Evolutionary conservation across 2,888 invertebrate genomes (phyloP), one percentile per base, ranked within the genome.

Genomic region (Luperina nickerlii): DNA sequence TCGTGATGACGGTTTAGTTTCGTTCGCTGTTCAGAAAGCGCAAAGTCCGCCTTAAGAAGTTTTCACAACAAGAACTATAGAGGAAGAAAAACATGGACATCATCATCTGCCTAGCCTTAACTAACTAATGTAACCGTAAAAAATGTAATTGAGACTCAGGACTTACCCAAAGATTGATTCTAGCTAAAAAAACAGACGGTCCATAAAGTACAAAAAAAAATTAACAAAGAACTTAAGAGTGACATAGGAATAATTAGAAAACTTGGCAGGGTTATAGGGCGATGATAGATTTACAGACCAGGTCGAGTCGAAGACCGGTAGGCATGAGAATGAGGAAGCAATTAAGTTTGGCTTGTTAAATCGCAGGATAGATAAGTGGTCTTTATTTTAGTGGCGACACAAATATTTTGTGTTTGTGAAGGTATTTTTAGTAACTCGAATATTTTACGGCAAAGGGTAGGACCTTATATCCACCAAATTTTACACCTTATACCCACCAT

Each of bases 241-340:
- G 83, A 65, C 48, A 62, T 83, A 38, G 74, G 79, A 85, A 80
- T 86, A 76, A 80, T 81, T 84, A 78, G 84, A 67, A 80, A 78
- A 77, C 67, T 86, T 86, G 86, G 86, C 86, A 87, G 76, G 74
- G 87, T 81, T 78, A 75, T 67, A 27, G 42, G 62, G 24, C 62
- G 86, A 79, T 87, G 86, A 86, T 62, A 81, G 86, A 86, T 86
- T 85, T 87, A 86, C 79, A 54, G 70, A 48, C 8, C 75, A 85
- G 79, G 76, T 82, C 74, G 81, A 66, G 27, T 48, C 70, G 42
- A 85, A 79, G 81, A 86, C 74, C 76, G 79, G 76, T 27, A 87
- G 87, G 70, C 20, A 82, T 68, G 75, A 0, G 82, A 80, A 87
- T 74, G 85, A 87, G 87, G 86, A 87, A 87, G 85, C 77, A 86